Percentiles rank a stretch among this genome's conserved stretches.
Conservation (phyloP, 2,888 invertebrate genomes). For the Hipparchia sbordonii region DNA sequence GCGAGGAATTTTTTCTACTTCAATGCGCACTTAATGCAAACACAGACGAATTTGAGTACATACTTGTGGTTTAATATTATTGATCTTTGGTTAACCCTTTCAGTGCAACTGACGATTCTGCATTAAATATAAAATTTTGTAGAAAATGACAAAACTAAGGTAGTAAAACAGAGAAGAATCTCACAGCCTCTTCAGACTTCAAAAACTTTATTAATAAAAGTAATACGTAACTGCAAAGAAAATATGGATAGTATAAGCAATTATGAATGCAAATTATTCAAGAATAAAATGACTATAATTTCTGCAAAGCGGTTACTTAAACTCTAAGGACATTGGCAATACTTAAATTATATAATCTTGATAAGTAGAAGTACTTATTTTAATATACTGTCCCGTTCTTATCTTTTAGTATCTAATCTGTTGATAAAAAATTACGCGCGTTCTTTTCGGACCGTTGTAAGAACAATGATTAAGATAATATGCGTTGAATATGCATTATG, state of each 20-base stretch:
- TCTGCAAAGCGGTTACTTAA: background rate
- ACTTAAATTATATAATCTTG: constrained; percentile 1
- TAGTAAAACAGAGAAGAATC: too few species aligned
- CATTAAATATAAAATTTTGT: background rate
- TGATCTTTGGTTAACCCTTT: constrained; percentile 4
- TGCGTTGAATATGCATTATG: background rate
- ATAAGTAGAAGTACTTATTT: background rate
- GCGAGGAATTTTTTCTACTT: too few species aligned
- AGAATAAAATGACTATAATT: background rate
- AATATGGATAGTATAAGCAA: background rate
- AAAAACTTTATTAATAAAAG: background rate
- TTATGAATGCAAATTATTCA: constrained; percentile 4
- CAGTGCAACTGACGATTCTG: background rate
- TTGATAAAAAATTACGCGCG: constrained; percentile 7
- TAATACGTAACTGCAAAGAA: background rate
- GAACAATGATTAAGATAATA: background rate
- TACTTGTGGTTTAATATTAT: background rate
- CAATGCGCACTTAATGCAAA: background rate
- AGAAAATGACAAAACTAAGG: background rate
- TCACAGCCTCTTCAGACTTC: background rate
- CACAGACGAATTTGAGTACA: too few species aligned
- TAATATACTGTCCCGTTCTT: background rate
- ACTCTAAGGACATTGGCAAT: background rate
- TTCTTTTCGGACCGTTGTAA: background rate
- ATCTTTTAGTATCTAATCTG: constrained; percentile 10